Conservation (phyloP, 2,113 vertebrate genomes). For the Poecilia latipinna region DNA sequence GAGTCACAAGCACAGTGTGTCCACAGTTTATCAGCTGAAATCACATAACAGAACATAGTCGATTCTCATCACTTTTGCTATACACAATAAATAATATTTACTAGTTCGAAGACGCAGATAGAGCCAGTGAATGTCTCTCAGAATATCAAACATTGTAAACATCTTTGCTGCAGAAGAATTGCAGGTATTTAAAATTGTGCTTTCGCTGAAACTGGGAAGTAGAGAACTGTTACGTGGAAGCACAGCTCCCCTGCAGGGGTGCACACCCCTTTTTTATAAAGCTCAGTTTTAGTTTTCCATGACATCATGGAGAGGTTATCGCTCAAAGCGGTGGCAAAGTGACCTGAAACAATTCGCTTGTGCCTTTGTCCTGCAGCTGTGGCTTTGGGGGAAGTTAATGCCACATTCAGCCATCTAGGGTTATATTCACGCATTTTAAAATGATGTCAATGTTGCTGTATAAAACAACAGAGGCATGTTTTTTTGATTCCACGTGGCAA, state of each 20-base stretch:
- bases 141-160: not conserved
- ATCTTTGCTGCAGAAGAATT: not conserved
- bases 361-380: conserved; percentile 20
- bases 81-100: not conserved
- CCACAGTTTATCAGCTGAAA: conserved; percentile 23
- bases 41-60: not conserved
- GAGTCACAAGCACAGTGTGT: conserved; percentile 11
- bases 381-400: conserved; percentile 7
- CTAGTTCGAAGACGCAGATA: not conserved
- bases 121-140: not conserved
- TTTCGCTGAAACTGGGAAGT: conserved; percentile 29
- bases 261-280: conserved; percentile 47
- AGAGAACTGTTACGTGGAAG: conserved; percentile 35
- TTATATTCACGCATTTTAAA: not conserved
- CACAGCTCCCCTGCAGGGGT: conserved; percentile 50
- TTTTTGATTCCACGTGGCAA: conserved; percentile 33
- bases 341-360: conserved; percentile 20
- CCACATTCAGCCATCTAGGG: too few relatives aligned
- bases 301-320: conserved; percentile 69
- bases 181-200: not conserved
- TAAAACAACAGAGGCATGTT: conserved; percentile 9
- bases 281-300: conserved; percentile 67
- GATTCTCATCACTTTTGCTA: not conserved
- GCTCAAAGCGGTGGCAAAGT: conserved; percentile 41
- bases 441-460: not conserved